These are phyloP conservation scores for Damaliscus lunatus DNA, from an alignment of 2,113 vertebrate genomes.

Conservation along the genomic window DNA sequence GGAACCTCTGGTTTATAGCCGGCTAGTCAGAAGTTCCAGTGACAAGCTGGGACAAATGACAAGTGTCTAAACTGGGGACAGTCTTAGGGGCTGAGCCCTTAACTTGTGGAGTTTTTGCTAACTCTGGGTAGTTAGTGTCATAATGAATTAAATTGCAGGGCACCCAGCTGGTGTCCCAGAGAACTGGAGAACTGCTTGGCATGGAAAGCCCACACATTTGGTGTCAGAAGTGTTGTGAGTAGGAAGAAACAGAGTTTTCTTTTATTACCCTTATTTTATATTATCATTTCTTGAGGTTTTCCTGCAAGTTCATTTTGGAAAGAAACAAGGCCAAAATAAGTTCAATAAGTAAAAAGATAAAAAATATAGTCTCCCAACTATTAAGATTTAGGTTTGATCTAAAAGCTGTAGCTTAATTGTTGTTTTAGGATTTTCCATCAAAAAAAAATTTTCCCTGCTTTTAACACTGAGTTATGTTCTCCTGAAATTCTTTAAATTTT, in stretches of 20 bases:
- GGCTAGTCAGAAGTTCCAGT: neutral
- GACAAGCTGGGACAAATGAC: neutral
- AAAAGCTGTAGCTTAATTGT: neutral
- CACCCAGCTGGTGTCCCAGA: neutral
- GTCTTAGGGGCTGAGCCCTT: neutral
- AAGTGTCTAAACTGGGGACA: neutral
- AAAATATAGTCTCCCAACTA: neutral
- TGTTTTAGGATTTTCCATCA: neutral
- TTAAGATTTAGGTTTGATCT: neutral
- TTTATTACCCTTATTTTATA: neutral
- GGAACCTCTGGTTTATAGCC: neutral
- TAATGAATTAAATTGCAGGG: neutral
- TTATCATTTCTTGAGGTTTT: slow-evolving; percentile 2
- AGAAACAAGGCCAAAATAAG: neutral
- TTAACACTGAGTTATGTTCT: neutral
- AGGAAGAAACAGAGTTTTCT: neutral
- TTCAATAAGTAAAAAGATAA: neutral
- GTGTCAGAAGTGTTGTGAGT: neutral
- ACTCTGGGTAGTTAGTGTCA: neutral
- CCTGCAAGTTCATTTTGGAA: neutral
- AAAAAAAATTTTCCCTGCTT: neutral
- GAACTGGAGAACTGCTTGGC: neutral
- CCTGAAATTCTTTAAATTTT: neutral
- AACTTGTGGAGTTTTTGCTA: neutral
- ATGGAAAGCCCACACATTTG: neutral